Evolutionary conservation across 1,140 invertebrate genomes (phyloP), one percentile per base, ranked within the genome.

Genomic region (Formica selysi): DNA sequence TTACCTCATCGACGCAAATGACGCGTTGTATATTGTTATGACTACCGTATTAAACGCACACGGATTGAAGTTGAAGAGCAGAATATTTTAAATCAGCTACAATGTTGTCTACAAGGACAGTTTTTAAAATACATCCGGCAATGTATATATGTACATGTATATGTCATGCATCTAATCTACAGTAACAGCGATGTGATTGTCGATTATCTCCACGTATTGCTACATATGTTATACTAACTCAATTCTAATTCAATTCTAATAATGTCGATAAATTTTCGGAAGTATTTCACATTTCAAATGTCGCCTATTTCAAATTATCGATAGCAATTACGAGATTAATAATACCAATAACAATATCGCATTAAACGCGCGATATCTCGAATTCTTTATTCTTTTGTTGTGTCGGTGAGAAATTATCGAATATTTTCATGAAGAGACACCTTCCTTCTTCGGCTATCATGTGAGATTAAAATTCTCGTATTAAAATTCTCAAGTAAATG

Each of bases 331-430:
- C 41, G 41, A 44, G 41, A 44, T 44, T 44, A 44, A 44, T 44
- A 44, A 44, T 1, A 57, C 16, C 16, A 6, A 10, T 74, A 11
- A 4, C 16, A 22, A 10, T 59, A 13, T 38, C 36, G 8, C 19
- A 16, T n/a, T 54, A 73, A 62, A 76, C n/a, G 32, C 8, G n/a
- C 38, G 38, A 76, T 76, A 78, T 48, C 41, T 80, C 44, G 13
- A 70, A 19, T 0, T 10, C 5, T 54, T 41, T 13, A 0, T 68
- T 79, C 41, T 38, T 57, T 80, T 57, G 32, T 68, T 22, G 6
- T 26, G 11, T 44, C 16, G 11, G 6, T 11, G 16, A 29, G 41
- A 54, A 16, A 68, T 68, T 68, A 54, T 79, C 29, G 2, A 26
- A n/a, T 29, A 7, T 51, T 29, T 38, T 13, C 8, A 19, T 38